Percentiles rank a stretch among this genome's conserved stretches.
phyloP scores from a whole-genome alignment of 2,888 invertebrate genomes.

The Helobdella robusta region DNA sequence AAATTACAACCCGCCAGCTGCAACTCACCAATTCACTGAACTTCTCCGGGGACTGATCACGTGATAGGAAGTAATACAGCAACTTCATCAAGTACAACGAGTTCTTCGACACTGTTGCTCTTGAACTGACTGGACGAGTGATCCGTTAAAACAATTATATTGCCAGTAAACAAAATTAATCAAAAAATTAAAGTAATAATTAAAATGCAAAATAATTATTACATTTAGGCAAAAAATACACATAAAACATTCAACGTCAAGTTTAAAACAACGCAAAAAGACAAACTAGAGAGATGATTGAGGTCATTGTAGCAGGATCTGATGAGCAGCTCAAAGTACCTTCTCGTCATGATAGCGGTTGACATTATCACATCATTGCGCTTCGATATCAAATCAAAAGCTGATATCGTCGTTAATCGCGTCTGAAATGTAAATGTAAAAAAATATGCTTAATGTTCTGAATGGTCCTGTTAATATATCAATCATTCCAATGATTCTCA shows the following conservation, averaged over 20 bases:
- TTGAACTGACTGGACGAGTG: constrained; percentile 47
- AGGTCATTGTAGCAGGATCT: background rate
- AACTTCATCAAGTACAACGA: constrained; percentile 56
- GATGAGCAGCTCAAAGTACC: background rate
- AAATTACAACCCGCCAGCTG: no score
- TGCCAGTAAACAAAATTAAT: no score
- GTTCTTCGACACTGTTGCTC: constrained; percentile 52
- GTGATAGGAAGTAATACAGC: constrained; percentile 56
- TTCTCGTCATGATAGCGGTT: background rate
- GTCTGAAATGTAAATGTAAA: no score
- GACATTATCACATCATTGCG: background rate
- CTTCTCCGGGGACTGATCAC: constrained; percentile 54
- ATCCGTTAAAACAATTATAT: no score
- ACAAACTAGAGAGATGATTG: background rate
- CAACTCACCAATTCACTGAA: constrained; percentile 43
- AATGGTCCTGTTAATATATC: no score
- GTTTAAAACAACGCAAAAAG: background rate
- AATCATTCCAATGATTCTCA: no score
- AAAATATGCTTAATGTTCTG: no score
- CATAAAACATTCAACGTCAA: no score
- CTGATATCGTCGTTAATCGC: no score
- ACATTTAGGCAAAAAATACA: no score
- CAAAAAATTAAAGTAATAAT: background rate
- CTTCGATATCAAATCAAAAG: no score
- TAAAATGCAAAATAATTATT: no score